Base-by-base conservation (phyloP, 1,140 invertebrate genomes). In the Agrilus planipennis region DNA sequence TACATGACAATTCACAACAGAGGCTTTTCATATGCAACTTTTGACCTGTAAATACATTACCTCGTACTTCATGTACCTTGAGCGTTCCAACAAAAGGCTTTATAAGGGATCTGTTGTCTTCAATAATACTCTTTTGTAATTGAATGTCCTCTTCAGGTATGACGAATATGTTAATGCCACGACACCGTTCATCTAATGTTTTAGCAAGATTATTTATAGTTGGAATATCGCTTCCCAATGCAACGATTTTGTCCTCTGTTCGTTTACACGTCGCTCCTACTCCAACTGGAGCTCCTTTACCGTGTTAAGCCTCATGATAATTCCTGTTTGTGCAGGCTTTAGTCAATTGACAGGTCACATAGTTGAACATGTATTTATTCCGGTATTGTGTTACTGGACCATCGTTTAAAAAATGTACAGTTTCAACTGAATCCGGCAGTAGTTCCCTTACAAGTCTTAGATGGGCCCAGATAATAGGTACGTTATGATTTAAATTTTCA, bases 321-420 rank as follows among this genome's bases (percentile, higher is more conserved):
- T 30, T 30, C 28, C 28, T 30, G 12, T n/a, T 30, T 4, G n/a
- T 12, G 15, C 15, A 30, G n/a, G 15, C n/a, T 12, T 30, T 30
- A 4, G 5, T 4, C 28, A 30, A 7, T 15, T 12, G 15, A 30
- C 28, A 30, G n/a, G 28, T n/a, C n/a, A 30, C 4, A 15, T 12
- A 30, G 15, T 12, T 12, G 28, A 30, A 30, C 28, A 30, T 30
- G 28, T 30, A 30, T 15, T 30, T 30, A 30, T 4, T 30, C 6
- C 28, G 4, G 28, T 30, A 30, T 12, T 30, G 28, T 30, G 28
- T 30, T 12, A 30, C 28, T 7, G n/a, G n/a, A 4, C 4, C n/a
- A 15, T 6, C n/a, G 15, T 12, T 4, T 30, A n/a, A 30, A 6
- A 30, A 30, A 25, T 5, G 22, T 25, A 25, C 22, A 7, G 5